These are phyloP conservation scores for Apamea anceps DNA, from an alignment of 2,888 invertebrate species.

Conservation along the genomic window DNA sequence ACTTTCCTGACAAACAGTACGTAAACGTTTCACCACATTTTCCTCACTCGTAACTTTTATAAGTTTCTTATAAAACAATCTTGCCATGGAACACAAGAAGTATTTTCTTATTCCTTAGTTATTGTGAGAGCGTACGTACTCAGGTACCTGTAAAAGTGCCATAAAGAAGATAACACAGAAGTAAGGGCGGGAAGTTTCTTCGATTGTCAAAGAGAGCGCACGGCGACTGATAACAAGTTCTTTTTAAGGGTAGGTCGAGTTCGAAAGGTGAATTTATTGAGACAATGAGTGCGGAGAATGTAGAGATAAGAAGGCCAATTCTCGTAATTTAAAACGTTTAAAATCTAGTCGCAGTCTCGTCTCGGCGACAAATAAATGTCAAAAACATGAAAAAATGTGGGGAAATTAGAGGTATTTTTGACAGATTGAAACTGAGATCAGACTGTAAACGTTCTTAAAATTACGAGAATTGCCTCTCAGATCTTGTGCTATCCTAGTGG, in stretches of 20 bases:
- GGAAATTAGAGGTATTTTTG: no score
- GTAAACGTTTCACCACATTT: background rate
- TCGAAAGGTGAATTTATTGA: slow-evolving; percentile 11
- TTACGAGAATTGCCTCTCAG: no score
- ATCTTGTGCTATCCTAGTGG: background rate
- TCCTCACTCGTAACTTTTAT: background rate
- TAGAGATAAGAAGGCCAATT: background rate
- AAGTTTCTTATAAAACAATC: slow-evolving; percentile 19
- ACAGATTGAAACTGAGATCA: no score
- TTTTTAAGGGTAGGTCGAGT: slow-evolving; percentile 57
- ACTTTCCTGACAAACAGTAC: background rate
- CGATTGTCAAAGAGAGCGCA: slow-evolving; percentile 65
- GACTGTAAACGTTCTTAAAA: no score
- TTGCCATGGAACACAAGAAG: background rate
- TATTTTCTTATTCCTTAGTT: slow-evolving; percentile 2
- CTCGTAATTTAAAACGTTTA: no score
- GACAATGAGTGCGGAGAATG: background rate
- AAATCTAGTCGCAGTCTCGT: no score
- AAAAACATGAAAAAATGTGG: no score
- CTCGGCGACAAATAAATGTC: no score
- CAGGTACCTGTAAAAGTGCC: slow-evolving; percentile 56
- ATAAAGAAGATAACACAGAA: slow-evolving; percentile 65
- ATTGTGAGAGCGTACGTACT: slow-evolving; percentile 12
- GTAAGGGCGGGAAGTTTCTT: slow-evolving; percentile 50
- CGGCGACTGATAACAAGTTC: slow-evolving; percentile 66